Conservation (phyloP, 2,797 vertebrate genomes). For the Neopelma chrysocephalum region DNA sequence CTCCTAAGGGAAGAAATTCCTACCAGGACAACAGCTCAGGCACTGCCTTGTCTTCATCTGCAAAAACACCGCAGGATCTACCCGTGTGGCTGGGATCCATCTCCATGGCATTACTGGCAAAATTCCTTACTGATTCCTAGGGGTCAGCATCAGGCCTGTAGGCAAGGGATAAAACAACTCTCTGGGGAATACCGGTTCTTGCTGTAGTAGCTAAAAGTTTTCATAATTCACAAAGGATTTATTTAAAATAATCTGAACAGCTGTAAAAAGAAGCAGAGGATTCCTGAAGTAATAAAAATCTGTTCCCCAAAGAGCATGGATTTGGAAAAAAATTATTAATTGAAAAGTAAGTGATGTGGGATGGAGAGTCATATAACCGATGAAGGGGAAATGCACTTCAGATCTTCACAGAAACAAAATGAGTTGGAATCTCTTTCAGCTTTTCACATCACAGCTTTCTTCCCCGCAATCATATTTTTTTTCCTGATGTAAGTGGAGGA, state of each 20-base stretch:
- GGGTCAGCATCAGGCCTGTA: neutral
- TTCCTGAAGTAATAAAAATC: slow-evolving; percentile 39
- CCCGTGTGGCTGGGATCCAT: neutral
- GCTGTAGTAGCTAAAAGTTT: neutral
- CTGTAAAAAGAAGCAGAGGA: slow-evolving; percentile 21
- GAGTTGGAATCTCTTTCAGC: neutral
- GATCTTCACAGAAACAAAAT: slow-evolving; percentile 4
- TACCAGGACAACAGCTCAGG: neutral
- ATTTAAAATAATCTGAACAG: neutral
- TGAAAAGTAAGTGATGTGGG: slow-evolving; percentile 22
- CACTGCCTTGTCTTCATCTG: neutral
- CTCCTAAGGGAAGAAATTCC: neutral
- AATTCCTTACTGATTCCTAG: neutral
- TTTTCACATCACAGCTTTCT: neutral
- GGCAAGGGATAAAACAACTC: neutral
- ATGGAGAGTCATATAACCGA: neutral
- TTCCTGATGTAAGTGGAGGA: neutral
- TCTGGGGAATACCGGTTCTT: neutral
- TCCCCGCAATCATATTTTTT: neutral
- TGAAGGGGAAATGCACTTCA: neutral
- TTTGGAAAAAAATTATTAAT: slow-evolving; percentile 20
- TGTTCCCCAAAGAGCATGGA: slow-evolving; percentile 6
- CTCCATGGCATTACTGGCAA: neutral
- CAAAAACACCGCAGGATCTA: neutral
- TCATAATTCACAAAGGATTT: neutral